These are phyloP conservation scores for Esox lucius DNA, from an alignment of 2,797 vertebrate genomes.

Conservation along the genomic window DNA sequence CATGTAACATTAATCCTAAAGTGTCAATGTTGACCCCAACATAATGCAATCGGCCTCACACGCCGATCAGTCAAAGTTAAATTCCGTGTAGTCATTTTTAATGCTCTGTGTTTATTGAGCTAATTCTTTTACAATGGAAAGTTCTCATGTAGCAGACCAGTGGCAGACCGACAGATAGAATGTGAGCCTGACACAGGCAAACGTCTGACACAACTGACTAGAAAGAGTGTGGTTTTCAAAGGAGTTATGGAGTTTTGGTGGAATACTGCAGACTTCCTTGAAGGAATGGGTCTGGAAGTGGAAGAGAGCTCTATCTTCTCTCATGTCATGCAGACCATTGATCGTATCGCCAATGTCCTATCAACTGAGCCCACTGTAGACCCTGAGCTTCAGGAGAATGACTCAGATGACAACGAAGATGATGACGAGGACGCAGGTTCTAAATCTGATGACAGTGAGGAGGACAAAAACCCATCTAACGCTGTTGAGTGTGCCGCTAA, in stretches of 20 bases:
- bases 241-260: slow-evolving; percentile 1
- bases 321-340: slow-evolving; percentile 1
- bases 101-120: background rate
- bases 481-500: background rate
- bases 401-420: background rate
- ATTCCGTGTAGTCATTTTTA: too few relatives aligned
- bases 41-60: background rate
- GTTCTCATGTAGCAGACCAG: background rate
- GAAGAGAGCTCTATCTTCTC: slow-evolving; percentile 4
- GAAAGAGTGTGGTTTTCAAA: background rate
- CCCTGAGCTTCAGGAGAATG: background rate
- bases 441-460: background rate
- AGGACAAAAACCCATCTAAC: background rate
- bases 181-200: background rate
- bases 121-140: background rate
- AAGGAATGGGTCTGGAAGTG: background rate
- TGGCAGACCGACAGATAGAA: background rate
- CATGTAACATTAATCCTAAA: background rate
- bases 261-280: background rate
- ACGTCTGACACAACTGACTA: background rate
- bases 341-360: background rate
- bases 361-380: background rate
- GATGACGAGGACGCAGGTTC: background rate
- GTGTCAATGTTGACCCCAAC: too few relatives aligned
- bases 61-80: too few relatives aligned